Conservation (phyloP, 2,113 vertebrate genomes). For the Thunnus maccoyii region DNA sequence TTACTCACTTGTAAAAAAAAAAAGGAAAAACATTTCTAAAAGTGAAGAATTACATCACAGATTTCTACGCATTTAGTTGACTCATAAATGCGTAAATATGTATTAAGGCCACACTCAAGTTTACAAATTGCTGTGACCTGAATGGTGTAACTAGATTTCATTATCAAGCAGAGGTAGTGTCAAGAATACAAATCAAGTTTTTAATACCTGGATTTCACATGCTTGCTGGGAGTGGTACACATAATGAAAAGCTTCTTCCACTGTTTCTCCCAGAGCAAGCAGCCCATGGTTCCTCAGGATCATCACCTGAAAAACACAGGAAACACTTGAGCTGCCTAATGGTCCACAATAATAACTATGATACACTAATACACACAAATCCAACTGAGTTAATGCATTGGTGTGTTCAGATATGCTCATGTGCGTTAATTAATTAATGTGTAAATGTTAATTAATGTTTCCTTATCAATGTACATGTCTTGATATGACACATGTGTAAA, state of each 20-base stretch:
- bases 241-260: slow-evolving; percentile 96
- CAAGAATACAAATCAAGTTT: background rate
- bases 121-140: background rate
- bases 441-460: background rate
- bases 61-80: background rate
- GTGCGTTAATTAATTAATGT: background rate
- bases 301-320: slow-evolving; percentile 88
- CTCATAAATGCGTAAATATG: background rate
- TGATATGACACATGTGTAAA: background rate
- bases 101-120: background rate
- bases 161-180: background rate
- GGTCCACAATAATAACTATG: background rate
- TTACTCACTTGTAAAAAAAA: slow-evolving; percentile 22
- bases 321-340: background rate
- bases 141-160: slow-evolving; percentile 2
- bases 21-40: background rate
- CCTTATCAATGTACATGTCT: background rate
- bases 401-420: background rate
- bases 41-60: slow-evolving; percentile 10
- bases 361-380: background rate
- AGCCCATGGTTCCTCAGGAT: slow-evolving; percentile 96
- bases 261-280: slow-evolving; percentile 92
- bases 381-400: background rate
- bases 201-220: slow-evolving; percentile 94
- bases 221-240: slow-evolving; percentile 93